Evolutionary conservation across 2,797 vertebrate species (phyloP).

Genomic region (Sphaeramia orbicularis): DNA sequence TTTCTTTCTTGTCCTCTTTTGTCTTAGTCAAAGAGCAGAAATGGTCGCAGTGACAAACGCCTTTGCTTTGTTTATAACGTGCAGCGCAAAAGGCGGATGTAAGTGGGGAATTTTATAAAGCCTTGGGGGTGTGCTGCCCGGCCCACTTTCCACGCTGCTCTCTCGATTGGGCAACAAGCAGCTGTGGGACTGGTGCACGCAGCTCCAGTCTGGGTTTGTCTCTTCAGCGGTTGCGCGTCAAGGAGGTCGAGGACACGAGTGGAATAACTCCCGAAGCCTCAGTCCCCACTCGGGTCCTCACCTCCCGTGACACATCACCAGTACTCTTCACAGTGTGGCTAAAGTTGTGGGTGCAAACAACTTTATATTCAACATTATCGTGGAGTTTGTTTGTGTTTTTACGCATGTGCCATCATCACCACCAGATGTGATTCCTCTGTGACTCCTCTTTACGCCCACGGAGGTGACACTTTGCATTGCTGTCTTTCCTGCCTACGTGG

Average conservation of each 20-base stretch:
- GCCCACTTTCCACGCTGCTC: conserved; percentile 71
- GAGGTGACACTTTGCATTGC: neutral
- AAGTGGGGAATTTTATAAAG: conserved; percentile 83
- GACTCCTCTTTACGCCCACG: no score
- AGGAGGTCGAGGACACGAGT: conserved; percentile 26
- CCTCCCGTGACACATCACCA: neutral
- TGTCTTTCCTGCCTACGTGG: neutral
- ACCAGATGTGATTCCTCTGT: neutral
- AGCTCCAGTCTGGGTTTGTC: conserved; percentile 2
- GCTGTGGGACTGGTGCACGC: conserved; percentile 46
- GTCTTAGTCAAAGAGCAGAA: conserved; percentile 1
- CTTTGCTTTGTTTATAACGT: conserved; percentile 76
- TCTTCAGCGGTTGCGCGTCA: conserved; percentile 68
- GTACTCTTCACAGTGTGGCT: neutral
- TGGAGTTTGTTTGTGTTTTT: neutral
- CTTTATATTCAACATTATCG: neutral
- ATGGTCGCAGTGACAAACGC: conserved; percentile 7
- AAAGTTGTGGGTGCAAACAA: neutral
- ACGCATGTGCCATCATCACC: neutral
- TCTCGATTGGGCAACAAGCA: conserved; percentile 78
- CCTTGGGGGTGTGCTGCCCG: conserved; percentile 54
- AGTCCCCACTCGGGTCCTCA: neutral
- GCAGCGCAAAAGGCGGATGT: conserved; percentile 71
- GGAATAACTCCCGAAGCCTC: neutral
- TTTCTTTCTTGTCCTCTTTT: neutral